Evolutionary conservation across 1,140 invertebrate species (phyloP).

Genomic region (Hypsibius dujardini): DNA sequence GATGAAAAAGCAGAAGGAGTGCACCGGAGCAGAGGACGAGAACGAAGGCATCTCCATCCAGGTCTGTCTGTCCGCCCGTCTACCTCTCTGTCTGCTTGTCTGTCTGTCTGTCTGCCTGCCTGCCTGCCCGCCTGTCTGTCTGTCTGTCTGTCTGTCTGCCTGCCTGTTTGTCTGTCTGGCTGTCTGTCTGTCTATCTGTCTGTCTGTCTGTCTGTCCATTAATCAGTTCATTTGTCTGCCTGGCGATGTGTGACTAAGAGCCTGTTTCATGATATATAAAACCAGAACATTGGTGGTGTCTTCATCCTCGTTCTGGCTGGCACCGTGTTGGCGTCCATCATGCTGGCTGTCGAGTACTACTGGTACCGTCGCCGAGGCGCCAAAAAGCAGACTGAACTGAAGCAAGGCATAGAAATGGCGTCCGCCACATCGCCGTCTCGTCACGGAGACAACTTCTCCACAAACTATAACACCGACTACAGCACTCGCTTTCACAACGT

Average conservation of each 20-base stretch:
- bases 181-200: too few species aligned
- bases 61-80: too few species aligned
- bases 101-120: too few species aligned
- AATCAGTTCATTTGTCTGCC: too few species aligned
- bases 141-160: too few species aligned
- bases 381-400: constrained; percentile 6
- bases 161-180: too few species aligned
- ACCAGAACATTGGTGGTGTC: constrained; percentile 80
- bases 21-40: constrained; percentile 72
- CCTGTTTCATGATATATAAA: too few species aligned
- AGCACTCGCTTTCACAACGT: background rate
- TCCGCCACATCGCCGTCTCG: background rate
- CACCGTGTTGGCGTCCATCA: constrained; percentile 71
- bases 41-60: constrained; percentile 83
- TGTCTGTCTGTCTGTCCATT: too few species aligned
- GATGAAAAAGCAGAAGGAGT: constrained; percentile 54
- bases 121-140: too few species aligned
- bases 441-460: background rate
- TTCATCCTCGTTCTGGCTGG: constrained; percentile 90
- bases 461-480: background rate
- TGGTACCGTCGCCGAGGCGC: constrained; percentile 45
- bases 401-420: background rate
- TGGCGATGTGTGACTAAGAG: too few species aligned
- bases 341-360: constrained; percentile 82
- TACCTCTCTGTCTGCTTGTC: too few species aligned